Conservation (phyloP, 2,797 vertebrate genomes). For the Coendou prehensilis region DNA sequence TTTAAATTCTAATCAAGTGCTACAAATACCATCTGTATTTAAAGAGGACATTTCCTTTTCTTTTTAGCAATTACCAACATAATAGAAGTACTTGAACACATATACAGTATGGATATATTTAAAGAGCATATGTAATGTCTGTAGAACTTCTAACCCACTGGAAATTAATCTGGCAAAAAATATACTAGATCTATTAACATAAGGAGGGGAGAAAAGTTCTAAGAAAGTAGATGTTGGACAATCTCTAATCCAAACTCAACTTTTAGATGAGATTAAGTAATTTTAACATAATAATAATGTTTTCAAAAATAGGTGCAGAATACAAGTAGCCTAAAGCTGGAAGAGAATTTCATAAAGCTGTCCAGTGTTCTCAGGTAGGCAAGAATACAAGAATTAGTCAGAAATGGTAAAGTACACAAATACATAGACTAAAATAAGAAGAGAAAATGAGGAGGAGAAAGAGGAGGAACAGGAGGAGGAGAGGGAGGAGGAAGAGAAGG, state of each 20-base stretch:
- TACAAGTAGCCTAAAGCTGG: not conserved
- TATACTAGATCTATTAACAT: slow-evolving; percentile 18
- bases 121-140: slow-evolving; percentile 15
- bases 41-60: slow-evolving; percentile 53
- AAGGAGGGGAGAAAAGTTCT: not conserved
- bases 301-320: not conserved
- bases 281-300: not conserved
- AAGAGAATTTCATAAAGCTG: not conserved
- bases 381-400: not conserved
- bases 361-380: not conserved
- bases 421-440: not conserved
- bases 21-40: slow-evolving; percentile 55
- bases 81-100: not conserved
- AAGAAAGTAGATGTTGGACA: not conserved
- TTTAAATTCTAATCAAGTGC: slow-evolving; percentile 62
- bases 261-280: slow-evolving; percentile 27
- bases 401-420: not conserved
- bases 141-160: not conserved
- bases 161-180: slow-evolving; percentile 51
- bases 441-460: not conserved
- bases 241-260: slow-evolving; percentile 4
- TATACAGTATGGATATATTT: slow-evolving; percentile 23
- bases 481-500: too few species aligned
- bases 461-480: rapidly evolving
- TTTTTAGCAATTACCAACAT: slow-evolving; percentile 1